Base-by-base conservation (phyloP, 1,140 invertebrate genomes). In the Cepaea nemoralis region DNA sequence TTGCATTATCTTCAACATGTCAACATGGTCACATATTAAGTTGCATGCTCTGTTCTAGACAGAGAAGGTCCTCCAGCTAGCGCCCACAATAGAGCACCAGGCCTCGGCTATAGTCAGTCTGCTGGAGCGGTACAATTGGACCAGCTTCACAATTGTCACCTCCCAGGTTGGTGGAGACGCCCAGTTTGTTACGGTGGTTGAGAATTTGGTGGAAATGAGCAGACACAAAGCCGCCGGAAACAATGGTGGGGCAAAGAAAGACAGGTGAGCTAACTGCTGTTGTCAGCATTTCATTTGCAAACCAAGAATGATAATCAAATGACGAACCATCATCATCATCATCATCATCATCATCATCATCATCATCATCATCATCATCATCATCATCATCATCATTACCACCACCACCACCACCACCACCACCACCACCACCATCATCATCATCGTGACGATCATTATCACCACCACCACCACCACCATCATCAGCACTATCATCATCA, bases 111-210 rank as follows among this genome's bases (percentile, higher is more conserved):
- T 98, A 96, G 90, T 98, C 81, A 96, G 95, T 90, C 97, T 99
- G 85, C 92, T 98, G 86, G 95, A 96, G 90, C 93, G 97, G 73
- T 99, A 99, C 92, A 97, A 98, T 89, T 99, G 97, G 97, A 96
- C 97, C 89, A 95, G 97, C 87, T 98, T 98, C 91, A 96, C 96
- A 82, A 95, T 98, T 75, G 96, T 98, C 39, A 93, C 92, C 6
- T 91, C 91, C 69, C 95, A 96, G 88, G 97, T 98, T 67, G 96
- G 96, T 27, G 97, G 97, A 0, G 96, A 98, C 91, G 96, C 97
- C 86, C 96, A 98, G 90, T 98, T 99, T 89, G 95, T 98, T 81
- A 96, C 97, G 90, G 96, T 96, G 27, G 95, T 98, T 33, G 92
- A 97, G 37, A 67, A 35, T n/a, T 76, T 88, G 31, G 83, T 83